Base-by-base conservation (phyloP, 2,113 vertebrate genomes). In the Meriones unguiculatus region DNA sequence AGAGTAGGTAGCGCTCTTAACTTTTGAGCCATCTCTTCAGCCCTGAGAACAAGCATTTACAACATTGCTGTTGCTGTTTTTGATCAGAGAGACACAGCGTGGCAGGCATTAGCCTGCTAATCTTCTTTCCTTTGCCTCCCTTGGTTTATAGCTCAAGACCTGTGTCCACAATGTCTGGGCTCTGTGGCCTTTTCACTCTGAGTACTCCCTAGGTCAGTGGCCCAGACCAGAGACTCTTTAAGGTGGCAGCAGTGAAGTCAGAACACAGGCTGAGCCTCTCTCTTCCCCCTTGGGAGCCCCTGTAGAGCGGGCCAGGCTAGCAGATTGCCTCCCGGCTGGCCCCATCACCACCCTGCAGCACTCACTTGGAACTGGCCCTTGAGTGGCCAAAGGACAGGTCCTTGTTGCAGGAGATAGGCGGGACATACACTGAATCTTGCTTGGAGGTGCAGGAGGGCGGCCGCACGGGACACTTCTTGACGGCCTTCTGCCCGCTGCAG, bases 351-450 rank as follows among this genome's bases (percentile, higher is more conserved):
- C 73, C 32, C 41, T 1, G 72, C 24, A 2, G 81, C 59, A 98
- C 98, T 99, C 98, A 99, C 98, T 98, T 99, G 97, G 98, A 99
- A 95, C 98, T 81, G 96, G 98, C 97, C 87, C 98, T 97, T 0
- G 98, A 87, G 95, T 98, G 98, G 62, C 98, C 95, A 0, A 98
- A 99, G 91, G 98, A 96, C 82, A 87, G 32, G 2, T 98, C 98
- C 82, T 98, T 99, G 98, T 97, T 97, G 96, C 98, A 98, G 94
- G 98, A 98, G 93, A 98, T 0, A 17, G 98, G 98, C 1, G 98
- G 98, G 81, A 98, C 87, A 6, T 96, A 98, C 67, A 98, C 95
- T 0, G 98, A 98, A 0, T 99, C 98, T 2, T 98, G 97, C 92
- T 98, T 99, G 98, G 98, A 98, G 8, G 97, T 96, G 57, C 98